phyloP scores from a whole-genome alignment of 2,113 vertebrate genomes.

The Phalacrocorax pelagicus region DNA sequence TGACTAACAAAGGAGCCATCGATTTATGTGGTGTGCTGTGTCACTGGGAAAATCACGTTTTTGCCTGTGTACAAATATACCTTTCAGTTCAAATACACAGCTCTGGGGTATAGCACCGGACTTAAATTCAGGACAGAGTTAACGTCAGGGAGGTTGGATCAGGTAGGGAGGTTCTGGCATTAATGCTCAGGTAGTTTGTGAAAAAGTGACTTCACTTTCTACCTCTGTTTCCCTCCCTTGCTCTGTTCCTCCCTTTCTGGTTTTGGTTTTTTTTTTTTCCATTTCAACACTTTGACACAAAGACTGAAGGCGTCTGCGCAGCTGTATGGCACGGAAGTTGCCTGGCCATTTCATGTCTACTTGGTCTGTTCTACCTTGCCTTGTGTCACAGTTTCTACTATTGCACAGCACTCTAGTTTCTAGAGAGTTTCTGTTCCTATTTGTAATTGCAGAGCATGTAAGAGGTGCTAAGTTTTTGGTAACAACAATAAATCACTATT shows the following conservation, averaged over 20 bases:
- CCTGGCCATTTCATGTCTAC: not conserved
- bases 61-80: not conserved
- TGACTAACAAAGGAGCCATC: not conserved
- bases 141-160: not conserved
- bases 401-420: not conserved
- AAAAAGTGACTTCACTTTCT: not conserved
- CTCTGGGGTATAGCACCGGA: not conserved
- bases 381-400: not conserved
- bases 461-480: not conserved
- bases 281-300: not conserved
- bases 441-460: not conserved
- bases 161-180: not conserved
- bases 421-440: not conserved
- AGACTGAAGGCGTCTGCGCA: not conserved
- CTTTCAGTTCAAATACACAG: not conserved
- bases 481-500: not conserved
- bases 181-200: not conserved
- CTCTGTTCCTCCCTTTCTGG: not conserved
- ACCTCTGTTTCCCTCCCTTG: not conserved
- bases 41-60: not conserved
- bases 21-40: not conserved
- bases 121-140: not conserved
- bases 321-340: not conserved
- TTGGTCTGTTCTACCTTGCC: not conserved
- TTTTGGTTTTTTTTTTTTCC: not conserved